Evolutionary conservation across 2,888 invertebrate species (phyloP).

Genomic region (Patella ulyssiponensis): DNA sequence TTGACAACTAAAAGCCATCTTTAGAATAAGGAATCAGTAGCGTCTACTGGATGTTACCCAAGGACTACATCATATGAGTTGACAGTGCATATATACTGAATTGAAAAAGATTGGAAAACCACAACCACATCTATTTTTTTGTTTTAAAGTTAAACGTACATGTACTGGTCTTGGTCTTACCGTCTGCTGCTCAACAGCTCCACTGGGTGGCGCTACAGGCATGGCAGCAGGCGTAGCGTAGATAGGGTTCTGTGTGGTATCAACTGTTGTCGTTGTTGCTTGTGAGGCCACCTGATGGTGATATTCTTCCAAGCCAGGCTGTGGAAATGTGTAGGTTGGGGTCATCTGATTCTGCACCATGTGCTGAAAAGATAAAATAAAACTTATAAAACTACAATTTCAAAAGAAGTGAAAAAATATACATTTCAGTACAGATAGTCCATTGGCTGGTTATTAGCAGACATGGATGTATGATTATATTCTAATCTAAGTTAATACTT

Average conservation of each 20-base stretch:
- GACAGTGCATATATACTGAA: no score
- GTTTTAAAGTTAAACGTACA: no score
- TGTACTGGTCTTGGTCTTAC: constrained; percentile 65
- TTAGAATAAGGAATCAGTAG: no score
- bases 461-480: no score
- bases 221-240: constrained; percentile 64
- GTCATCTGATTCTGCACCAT: constrained; percentile 92
- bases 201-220: constrained; percentile 72
- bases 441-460: no score
- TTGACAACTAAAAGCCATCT: no score
- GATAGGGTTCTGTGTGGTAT: constrained; percentile 51
- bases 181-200: constrained; percentile 78
- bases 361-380: constrained; percentile 80
- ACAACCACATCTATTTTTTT: no score
- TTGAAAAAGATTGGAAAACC: no score
- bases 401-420: not conserved
- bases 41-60: no score
- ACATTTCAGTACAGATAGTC: not conserved
- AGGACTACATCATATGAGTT: no score
- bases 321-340: constrained; percentile 71
- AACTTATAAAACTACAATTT: not conserved
- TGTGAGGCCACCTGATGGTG: constrained; percentile 50
- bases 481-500: no score
- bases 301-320: constrained; percentile 61
- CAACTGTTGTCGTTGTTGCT: constrained; percentile 53